These are phyloP conservation scores for Sebastes trivittatus DNA, from an alignment of 2,797 vertebrate genomes.

Conservation along the genomic window DNA sequence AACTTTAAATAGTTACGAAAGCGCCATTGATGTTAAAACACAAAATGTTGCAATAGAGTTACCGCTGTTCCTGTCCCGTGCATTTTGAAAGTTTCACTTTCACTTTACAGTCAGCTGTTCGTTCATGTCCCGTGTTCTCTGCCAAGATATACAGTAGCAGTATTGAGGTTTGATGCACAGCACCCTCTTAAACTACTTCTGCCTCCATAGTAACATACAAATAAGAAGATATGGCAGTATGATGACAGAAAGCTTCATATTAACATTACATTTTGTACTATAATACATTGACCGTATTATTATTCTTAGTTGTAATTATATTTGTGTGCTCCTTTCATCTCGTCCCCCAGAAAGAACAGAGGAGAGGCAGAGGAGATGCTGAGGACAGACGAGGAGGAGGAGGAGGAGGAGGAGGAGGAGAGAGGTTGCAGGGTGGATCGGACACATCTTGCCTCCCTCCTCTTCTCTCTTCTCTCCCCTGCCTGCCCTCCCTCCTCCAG, in stretches of 20 bases:
- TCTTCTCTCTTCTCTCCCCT: not conserved
- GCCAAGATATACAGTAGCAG: too few relatives aligned
- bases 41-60: too few relatives aligned
- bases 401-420: not conserved
- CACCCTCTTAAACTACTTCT: not conserved
- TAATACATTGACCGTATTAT: not conserved
- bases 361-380: not conserved
- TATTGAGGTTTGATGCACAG: not conserved
- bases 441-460: not conserved
- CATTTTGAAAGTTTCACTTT: too few relatives aligned
- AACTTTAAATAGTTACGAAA: not conserved
- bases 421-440: not conserved
- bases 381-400: not conserved
- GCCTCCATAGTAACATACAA: not conserved
- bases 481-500: not conserved
- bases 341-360: conserved; percentile 20
- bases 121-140: too few relatives aligned
- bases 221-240: not conserved
- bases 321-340: not conserved
- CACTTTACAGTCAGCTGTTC: too few relatives aligned
- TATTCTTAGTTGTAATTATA: not conserved
- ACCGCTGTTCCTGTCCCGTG: too few relatives aligned
- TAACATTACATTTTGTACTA: not conserved
- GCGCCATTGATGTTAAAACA: not conserved
- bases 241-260: not conserved